Base-by-base conservation (phyloP, 2,113 vertebrate species). In the Eptesicus fuscus region DNA sequence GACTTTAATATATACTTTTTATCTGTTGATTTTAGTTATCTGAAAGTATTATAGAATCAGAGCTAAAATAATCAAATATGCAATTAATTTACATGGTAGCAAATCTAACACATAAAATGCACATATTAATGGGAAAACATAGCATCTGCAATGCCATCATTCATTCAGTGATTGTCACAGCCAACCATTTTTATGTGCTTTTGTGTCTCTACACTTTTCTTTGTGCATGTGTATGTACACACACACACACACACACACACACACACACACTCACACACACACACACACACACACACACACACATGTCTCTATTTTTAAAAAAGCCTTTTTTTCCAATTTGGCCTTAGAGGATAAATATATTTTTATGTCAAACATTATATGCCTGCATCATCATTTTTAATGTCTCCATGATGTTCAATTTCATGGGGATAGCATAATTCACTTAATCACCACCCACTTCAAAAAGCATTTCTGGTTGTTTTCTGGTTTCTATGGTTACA, bases 31-130 rank as follows among this genome's bases (percentile, higher is more conserved):
- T 63, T 67, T 32, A 91, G 74, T 59, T 71, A 73, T 93, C 35
- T 74, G 35, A 61, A 74, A 69, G 18, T 74, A 78, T 82, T 93
- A 77, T n/a, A 78, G 37, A 59, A 80, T 51, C 53, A 67, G 35
- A 90, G 87, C 30, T 67, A 97, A 89, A 88, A 83, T 53, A 70
- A 93, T 76, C 13, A 77, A 59, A 83, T 79, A 78, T 74, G 63
- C 28, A 71, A 90, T 86, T 65, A 65, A 56, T 86, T 92, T 25
- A 78, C 35, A 78, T n/a, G 23, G 9, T 49, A 88, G 51, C 25
- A 93, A 88, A 94, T 86, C 3, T 5, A 17, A 88, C 83, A 73
- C 65, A 88, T 56, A 79, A 91, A 93, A 90, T 76, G 42, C 22
- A 93, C 35, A 63, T 61, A 63, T 90, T 86, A 93, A 42, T 83